phyloP scores from a whole-genome alignment of 1,140 invertebrate genomes.

The Drosophila prosaltans region DNA sequence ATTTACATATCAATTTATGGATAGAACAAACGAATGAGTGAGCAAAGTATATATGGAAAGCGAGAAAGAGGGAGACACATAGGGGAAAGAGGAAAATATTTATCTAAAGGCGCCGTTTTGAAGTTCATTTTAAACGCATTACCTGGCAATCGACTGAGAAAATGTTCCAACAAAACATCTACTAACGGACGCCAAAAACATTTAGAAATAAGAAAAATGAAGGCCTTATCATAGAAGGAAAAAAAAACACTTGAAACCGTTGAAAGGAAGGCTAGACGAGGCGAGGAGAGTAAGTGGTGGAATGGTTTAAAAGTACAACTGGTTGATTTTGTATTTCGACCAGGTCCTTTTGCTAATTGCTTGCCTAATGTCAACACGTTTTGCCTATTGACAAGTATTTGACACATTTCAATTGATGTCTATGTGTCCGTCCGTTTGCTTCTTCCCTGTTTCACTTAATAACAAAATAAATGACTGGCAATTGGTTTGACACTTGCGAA shows the following conservation, averaged over 20 bases:
- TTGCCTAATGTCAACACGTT: conserved; percentile 65
- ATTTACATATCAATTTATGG: conserved; percentile 67
- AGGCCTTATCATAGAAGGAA: conserved; percentile 26
- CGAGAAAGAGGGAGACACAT: background rate
- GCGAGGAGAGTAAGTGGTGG: background rate
- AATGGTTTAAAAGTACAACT: background rate
- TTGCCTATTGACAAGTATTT: conserved; percentile 62
- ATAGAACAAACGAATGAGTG: background rate
- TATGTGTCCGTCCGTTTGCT: background rate
- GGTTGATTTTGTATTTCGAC: conserved; percentile 6
- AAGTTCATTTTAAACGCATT: conserved; percentile 74
- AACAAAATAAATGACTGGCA: conserved; percentile 69
- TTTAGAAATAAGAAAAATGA: conserved; percentile 45
- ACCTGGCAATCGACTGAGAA: conserved; percentile 73
- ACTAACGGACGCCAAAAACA: conserved; percentile 78
- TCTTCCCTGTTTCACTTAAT: conserved; percentile 8
- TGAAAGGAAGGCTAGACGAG: background rate
- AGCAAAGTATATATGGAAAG: background rate
- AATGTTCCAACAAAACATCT: conserved; percentile 32
- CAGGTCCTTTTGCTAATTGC: conserved; percentile 37
- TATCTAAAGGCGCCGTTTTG: conserved; percentile 68
- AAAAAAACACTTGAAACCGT: conserved; percentile 38
- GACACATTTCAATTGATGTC: conserved; percentile 33
- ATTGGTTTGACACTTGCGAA: conserved; percentile 61
- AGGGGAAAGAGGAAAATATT: conserved; percentile 21